Conservation (phyloP, 1,140 invertebrate species). For the Drosophila athabasca region DNA sequence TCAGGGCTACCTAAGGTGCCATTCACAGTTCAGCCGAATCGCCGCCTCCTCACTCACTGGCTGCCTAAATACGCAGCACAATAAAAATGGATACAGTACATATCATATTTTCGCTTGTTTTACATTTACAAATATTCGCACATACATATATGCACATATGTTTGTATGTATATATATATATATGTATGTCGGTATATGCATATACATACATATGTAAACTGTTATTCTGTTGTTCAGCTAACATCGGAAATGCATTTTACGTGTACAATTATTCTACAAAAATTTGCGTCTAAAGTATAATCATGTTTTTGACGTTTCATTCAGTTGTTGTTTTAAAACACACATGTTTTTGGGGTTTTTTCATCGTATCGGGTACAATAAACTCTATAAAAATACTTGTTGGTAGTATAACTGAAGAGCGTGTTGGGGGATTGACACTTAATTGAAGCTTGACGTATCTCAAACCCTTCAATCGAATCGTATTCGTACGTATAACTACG, state of each 20-base stretch:
- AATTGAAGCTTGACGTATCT: slow-evolving; percentile 55
- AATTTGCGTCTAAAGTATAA: slow-evolving; percentile 68
- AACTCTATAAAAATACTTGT: slow-evolving; percentile 69
- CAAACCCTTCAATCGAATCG: slow-evolving; percentile 42
- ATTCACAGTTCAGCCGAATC: slow-evolving; percentile 15
- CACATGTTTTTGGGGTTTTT: slow-evolving; percentile 30
- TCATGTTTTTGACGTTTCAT: slow-evolving; percentile 37
- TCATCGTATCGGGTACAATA: slow-evolving; percentile 28
- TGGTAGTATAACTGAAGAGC: slow-evolving; percentile 48
- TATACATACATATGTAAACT: slow-evolving; percentile 11
- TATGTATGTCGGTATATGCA: slow-evolving; percentile 1
- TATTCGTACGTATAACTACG: not conserved
- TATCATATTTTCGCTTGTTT: slow-evolving; percentile 11
- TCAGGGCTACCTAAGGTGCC: slow-evolving; percentile 40
- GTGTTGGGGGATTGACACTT: slow-evolving; percentile 50
- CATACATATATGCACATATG: not conserved
- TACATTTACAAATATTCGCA: not conserved
- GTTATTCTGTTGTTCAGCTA: slow-evolving; percentile 53
- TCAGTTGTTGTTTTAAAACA: slow-evolving; percentile 48
- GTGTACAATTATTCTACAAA: slow-evolving; percentile 71
- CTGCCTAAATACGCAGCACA: slow-evolving; percentile 36
- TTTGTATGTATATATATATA: slow-evolving; percentile 4
- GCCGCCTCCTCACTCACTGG: slow-evolving; percentile 6
- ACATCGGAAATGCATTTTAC: slow-evolving; percentile 59
- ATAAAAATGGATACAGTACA: slow-evolving; percentile 29